These are phyloP conservation scores for Epinotia brunnichana DNA, from an alignment of 2,888 invertebrate genomes.

Conservation along the genomic window DNA sequence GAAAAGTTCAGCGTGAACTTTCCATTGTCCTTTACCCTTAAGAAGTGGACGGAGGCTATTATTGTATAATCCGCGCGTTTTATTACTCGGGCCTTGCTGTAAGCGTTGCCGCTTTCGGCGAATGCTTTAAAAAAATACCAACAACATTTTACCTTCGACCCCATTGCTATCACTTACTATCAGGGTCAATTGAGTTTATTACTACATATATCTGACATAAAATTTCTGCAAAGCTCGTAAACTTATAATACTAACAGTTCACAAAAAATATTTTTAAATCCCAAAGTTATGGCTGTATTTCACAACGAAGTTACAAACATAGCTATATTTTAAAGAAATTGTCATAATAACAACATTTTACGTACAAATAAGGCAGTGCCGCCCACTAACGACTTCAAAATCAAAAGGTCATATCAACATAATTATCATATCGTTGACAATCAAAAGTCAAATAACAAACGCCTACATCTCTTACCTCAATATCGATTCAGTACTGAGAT, in stretches of 20 bases:
- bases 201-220: too few relatives aligned
- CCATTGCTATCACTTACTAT: not conserved
- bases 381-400: slow-evolving; percentile 7
- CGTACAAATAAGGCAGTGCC: slow-evolving; percentile 27
- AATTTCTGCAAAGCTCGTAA: not conserved
- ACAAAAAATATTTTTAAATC: not conserved
- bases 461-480: too few relatives aligned
- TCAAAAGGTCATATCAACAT: not conserved
- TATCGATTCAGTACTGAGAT: too few relatives aligned
- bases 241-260: not conserved
- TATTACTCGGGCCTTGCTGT: too few relatives aligned
- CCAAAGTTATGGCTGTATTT: not conserved
- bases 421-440: not conserved
- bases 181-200: not conserved
- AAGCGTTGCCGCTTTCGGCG: too few relatives aligned
- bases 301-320: slow-evolving; percentile 17
- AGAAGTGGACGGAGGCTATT: too few relatives aligned
- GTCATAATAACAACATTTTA: slow-evolving; percentile 33
- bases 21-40: too few relatives aligned
- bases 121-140: too few relatives aligned
- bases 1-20: too few relatives aligned
- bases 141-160: not conserved
- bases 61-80: too few relatives aligned
- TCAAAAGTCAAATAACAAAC: too few relatives aligned
- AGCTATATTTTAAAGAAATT: slow-evolving; percentile 23